Conservation (phyloP, 2,888 invertebrate species). For the Coelopa pilipes region DNA sequence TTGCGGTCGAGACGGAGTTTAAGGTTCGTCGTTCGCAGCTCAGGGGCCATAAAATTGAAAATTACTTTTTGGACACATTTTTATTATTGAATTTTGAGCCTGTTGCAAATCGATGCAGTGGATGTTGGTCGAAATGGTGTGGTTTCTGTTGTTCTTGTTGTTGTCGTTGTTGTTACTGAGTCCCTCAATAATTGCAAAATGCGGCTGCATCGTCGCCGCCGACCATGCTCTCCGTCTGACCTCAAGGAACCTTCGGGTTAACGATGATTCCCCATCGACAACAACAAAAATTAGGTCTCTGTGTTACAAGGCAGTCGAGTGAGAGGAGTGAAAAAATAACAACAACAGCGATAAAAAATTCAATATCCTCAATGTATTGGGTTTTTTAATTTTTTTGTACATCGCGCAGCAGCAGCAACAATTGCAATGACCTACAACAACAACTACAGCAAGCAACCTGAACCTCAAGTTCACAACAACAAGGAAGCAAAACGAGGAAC, state of each 20-base stretch:
- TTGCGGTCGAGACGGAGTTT: not conserved
- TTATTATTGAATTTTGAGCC: constrained; percentile 34
- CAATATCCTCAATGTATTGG: not conserved
- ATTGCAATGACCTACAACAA: not conserved
- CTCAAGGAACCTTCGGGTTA: not conserved
- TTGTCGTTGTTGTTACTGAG: constrained; percentile 6
- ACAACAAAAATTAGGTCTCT: constrained; percentile 23
- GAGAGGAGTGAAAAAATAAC: not conserved
- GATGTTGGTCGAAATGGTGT: no score
- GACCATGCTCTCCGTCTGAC: constrained; percentile 17
- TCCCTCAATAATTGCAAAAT: constrained; percentile 32
- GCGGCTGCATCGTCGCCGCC: not conserved
- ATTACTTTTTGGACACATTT: constrained; percentile 37
- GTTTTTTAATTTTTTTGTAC: no score
- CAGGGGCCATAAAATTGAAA: constrained; percentile 33
- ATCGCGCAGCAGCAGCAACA: no score
- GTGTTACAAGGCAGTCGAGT: not conserved
- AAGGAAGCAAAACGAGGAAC: no score
- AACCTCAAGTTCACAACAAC: not conserved
- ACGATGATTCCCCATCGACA: constrained; percentile 1
- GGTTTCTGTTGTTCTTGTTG: not conserved
- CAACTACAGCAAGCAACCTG: not conserved
- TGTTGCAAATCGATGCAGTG: not conserved
- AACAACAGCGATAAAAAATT: not conserved
- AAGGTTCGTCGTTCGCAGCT: not conserved